Conservation (phyloP, 2,113 vertebrate species). For the Ibidorhyncha struthersii region DNA sequence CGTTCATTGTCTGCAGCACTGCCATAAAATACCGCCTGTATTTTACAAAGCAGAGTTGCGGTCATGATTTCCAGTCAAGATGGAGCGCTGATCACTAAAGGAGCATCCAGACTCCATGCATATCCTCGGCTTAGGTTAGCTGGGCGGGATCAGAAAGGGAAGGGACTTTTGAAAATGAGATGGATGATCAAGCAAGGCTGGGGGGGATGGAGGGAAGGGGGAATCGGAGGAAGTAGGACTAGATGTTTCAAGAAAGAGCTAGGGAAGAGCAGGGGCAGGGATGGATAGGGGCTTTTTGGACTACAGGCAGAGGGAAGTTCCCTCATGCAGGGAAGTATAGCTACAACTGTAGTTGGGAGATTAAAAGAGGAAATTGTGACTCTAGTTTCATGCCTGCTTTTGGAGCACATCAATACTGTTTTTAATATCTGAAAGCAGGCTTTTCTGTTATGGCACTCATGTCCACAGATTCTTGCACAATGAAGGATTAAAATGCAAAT, state of each 20-base stretch:
- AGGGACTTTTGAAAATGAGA: background rate
- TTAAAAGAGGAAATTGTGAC: background rate
- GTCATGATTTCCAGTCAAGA: background rate
- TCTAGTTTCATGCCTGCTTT: background rate
- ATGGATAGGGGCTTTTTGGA: background rate
- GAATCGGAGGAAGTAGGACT: background rate
- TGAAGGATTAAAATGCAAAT: background rate
- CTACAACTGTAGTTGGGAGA: background rate
- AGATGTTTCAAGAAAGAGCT: background rate
- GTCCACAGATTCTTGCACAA: background rate
- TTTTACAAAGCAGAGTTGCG: background rate
- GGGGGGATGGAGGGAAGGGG: background rate
- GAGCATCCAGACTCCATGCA: background rate
- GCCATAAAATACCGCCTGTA: background rate
- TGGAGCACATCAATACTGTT: background rate
- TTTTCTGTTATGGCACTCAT: background rate
- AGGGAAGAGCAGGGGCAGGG: background rate
- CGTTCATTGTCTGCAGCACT: background rate
- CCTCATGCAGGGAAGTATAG: background rate
- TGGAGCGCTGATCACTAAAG: background rate
- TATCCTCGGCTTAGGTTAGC: background rate
- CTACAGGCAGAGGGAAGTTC: background rate
- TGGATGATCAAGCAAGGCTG: background rate
- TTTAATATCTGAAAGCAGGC: background rate
- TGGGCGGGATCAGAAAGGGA: background rate